Conservation (phyloP, 2,113 vertebrate species). For the Columba janthina region DNA sequence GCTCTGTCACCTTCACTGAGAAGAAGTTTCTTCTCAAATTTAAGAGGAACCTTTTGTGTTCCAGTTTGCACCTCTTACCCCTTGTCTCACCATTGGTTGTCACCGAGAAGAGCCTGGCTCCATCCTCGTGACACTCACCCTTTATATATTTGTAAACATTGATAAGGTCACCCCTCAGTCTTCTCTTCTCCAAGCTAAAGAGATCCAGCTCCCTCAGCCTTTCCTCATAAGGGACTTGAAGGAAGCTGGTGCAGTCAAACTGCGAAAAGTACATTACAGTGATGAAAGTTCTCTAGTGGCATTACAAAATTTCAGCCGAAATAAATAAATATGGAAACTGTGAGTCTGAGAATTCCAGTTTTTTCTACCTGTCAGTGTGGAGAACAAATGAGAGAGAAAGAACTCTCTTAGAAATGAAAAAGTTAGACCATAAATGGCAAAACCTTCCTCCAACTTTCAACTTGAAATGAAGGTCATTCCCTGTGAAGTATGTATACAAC, state of each 20-base stretch:
- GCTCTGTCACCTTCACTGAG: too few relatives aligned
- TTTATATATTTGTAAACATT: too few relatives aligned
- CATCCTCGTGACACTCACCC: too few relatives aligned
- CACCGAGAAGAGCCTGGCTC: too few relatives aligned
- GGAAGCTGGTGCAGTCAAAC: background rate
- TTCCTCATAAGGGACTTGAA: background rate
- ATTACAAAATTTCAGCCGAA: background rate
- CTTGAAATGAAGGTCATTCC: background rate
- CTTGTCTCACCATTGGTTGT: too few relatives aligned
- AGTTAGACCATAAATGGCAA: background rate
- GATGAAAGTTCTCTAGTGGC: background rate
- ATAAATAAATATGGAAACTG: background rate
- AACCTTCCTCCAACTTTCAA: background rate
- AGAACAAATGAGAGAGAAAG: background rate
- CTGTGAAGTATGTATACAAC: background rate
- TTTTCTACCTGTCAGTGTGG: background rate
- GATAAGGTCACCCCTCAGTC: too few relatives aligned
- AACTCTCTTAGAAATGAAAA: background rate
- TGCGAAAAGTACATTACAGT: background rate
- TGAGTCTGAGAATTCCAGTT: background rate
- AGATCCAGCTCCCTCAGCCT: too few relatives aligned
- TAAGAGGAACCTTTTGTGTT: too few relatives aligned
- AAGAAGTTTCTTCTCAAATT: too few relatives aligned
- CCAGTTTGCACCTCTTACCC: too few relatives aligned
- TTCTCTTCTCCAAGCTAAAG: too few relatives aligned